A percentile compares a stretch with the other conserved stretches of the same genome.
These are phyloP conservation scores for Campoplex capitator DNA, from an alignment of 2,888 invertebrate species.

Conservation along the genomic window DNA sequence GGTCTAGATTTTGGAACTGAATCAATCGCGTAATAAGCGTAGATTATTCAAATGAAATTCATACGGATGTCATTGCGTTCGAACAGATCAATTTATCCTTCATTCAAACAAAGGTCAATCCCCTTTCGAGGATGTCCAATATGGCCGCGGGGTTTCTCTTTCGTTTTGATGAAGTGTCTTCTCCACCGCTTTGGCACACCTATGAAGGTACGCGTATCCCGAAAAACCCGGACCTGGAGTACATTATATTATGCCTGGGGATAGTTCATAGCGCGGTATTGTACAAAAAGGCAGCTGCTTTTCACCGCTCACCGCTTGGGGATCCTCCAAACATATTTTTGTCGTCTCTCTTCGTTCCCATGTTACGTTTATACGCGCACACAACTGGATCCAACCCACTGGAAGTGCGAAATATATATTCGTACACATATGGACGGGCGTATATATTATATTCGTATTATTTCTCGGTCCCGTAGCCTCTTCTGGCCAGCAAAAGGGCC, in stretches of 20 bases:
- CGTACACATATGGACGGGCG: slow-evolving; percentile 15
- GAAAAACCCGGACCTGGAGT: slow-evolving; percentile 75
- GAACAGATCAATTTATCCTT: slow-evolving; percentile 19
- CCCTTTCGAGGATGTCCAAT: not conserved
- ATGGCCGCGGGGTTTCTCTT: not conserved
- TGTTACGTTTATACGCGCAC: slow-evolving; percentile 69
- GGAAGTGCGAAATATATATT: slow-evolving; percentile 30
- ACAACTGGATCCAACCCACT: slow-evolving; percentile 80
- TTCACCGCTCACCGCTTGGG: slow-evolving; percentile 24
- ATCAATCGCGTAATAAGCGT: not conserved
- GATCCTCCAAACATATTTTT: slow-evolving; percentile 40
- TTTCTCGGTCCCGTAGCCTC: slow-evolving; percentile 2
- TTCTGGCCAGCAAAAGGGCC: not conserved
- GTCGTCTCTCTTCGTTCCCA: slow-evolving; percentile 46
- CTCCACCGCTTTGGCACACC: slow-evolving; percentile 38
- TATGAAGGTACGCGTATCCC: slow-evolving; percentile 49
- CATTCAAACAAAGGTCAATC: not conserved
- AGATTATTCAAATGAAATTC: not conserved
- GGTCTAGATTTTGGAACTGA: not conserved
- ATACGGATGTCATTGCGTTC: slow-evolving; percentile 1
- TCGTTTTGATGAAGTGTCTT: slow-evolving; percentile 82
- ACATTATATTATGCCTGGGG: slow-evolving; percentile 82
- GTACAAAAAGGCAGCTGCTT: slow-evolving; percentile 81
- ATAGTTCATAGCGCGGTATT: slow-evolving; percentile 74
- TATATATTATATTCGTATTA: slow-evolving; percentile 46